These are phyloP conservation scores for Sebastes minor DNA, from an alignment of 2,797 vertebrate species.

Conservation along the genomic window DNA sequence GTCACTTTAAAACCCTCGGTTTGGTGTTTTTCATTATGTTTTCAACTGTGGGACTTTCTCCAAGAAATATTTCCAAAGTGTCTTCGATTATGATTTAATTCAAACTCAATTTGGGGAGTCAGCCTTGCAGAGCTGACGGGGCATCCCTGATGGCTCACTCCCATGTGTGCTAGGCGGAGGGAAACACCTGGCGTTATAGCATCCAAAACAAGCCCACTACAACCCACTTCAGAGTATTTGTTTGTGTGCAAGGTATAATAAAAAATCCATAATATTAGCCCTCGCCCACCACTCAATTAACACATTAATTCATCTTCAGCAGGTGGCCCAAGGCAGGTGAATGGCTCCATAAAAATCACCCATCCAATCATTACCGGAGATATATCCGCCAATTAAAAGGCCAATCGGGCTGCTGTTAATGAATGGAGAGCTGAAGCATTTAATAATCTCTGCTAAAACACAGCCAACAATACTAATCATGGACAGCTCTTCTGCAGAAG, in stretches of 20 bases:
- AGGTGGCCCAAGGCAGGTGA: slow-evolving; percentile 52
- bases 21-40: slow-evolving; percentile 20
- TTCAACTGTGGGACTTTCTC: slow-evolving; percentile 16
- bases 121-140: slow-evolving; percentile 20
- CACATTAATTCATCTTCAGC: slow-evolving; percentile 52
- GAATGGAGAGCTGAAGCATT: slow-evolving; percentile 40
- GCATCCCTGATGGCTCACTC: slow-evolving; percentile 35
- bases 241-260: slow-evolving; percentile 44
- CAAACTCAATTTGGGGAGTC: slow-evolving; percentile 40
- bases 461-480: slow-evolving; percentile 1
- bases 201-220: slow-evolving; percentile 23
- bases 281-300: slow-evolving; percentile 41
- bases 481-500: slow-evolving; percentile 1
- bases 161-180: slow-evolving; percentile 4
- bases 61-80: slow-evolving; percentile 31
- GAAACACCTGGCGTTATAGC: slow-evolving; percentile 45
- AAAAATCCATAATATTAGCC: slow-evolving; percentile 39
- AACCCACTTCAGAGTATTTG: slow-evolving; percentile 26
- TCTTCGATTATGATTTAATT: slow-evolving; percentile 46
- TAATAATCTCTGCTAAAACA: slow-evolving; percentile 41
- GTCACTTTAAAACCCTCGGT: slow-evolving; percentile 31
- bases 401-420: slow-evolving; percentile 25
- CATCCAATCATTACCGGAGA: slow-evolving; percentile 31
- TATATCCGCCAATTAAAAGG: slow-evolving; percentile 47
- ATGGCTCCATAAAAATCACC: slow-evolving; percentile 30